A percentile compares a stretch with the other conserved stretches of the same genome.
Evolutionary conservation across 2,113 vertebrate genomes (phyloP).

Genomic region (Tragulus kanchil): DNA sequence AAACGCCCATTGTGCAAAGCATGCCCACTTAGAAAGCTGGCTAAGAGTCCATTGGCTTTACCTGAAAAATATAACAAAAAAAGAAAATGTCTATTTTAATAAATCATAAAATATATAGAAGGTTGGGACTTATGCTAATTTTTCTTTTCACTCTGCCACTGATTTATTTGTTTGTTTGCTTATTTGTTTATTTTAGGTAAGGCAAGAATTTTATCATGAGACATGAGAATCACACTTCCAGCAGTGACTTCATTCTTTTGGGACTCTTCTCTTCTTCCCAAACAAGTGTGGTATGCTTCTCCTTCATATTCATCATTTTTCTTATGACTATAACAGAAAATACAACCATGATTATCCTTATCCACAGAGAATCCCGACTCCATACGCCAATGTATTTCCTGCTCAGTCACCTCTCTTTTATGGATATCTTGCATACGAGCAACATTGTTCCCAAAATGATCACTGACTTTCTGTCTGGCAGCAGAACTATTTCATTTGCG

Average conservation of each 20-base stretch:
- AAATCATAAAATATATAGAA: background rate
- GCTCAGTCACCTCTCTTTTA: constrained; percentile 57
- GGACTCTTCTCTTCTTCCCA: constrained; percentile 40
- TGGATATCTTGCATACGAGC: constrained; percentile 62
- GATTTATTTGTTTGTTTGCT: background rate
- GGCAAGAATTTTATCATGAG: background rate
- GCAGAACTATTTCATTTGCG: constrained; percentile 40
- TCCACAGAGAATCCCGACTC: background rate
- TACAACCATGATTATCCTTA: background rate
- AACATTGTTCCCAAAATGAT: constrained; percentile 59
- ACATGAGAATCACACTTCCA: background rate
- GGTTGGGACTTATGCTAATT: background rate
- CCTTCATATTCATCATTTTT: background rate
- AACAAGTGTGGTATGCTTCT: background rate
- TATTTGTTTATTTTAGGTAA: background rate
- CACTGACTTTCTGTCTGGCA: constrained; percentile 46
- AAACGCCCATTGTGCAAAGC: background rate
- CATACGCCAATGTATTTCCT: background rate
- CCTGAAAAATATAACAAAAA: background rate
- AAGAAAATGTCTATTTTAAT: background rate
- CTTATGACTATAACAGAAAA: constrained; percentile 42
- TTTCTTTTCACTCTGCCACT: background rate
- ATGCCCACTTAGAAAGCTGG: background rate
- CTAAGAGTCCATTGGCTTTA: background rate
- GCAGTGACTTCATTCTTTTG: constrained; percentile 50